Evolutionary conservation across 2,113 vertebrate species (phyloP).

Genomic region (Cyprinodon brontotheroides): DNA sequence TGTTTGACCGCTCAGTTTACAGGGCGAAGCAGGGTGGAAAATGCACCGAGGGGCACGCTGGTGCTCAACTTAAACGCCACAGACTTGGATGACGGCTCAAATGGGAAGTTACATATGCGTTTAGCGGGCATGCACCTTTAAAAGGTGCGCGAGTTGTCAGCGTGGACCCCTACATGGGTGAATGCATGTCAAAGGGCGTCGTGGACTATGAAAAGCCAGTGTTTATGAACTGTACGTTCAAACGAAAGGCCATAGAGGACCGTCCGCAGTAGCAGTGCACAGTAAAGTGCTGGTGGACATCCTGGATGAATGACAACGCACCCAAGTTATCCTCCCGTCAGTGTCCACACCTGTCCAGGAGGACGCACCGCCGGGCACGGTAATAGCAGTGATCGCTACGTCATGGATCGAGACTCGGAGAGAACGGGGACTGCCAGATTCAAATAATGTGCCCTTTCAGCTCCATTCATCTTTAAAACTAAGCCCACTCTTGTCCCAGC

Average conservation of each 20-base stretch:
- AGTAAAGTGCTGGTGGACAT: conserved; percentile 90
- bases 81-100: conserved; percentile 83
- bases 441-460: conserved; percentile 84
- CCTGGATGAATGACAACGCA: conserved; percentile 91
- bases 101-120: conserved; percentile 85
- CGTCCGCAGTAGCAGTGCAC: conserved; percentile 89
- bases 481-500: conserved; percentile 88
- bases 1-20: conserved; percentile 84
- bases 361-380: conserved; percentile 88
- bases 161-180: conserved; percentile 82
- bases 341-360: conserved; percentile 89
- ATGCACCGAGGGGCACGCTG: conserved; percentile 80
- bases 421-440: conserved; percentile 89
- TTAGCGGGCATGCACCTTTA: conserved; percentile 83
- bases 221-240: conserved; percentile 90
- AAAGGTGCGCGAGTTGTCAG: conserved; percentile 84
- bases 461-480: conserved; percentile 91
- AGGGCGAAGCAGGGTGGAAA: conserved; percentile 82
- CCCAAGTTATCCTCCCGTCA: conserved; percentile 90
- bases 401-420: conserved; percentile 88
- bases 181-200: conserved; percentile 83
- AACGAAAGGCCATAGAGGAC: conserved; percentile 91
- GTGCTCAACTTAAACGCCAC: conserved; percentile 84
- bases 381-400: conserved; percentile 90
- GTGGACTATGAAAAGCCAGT: conserved; percentile 85